Base-by-base conservation (phyloP, 2,113 vertebrate species). In the Pseudopipra pipra region DNA sequence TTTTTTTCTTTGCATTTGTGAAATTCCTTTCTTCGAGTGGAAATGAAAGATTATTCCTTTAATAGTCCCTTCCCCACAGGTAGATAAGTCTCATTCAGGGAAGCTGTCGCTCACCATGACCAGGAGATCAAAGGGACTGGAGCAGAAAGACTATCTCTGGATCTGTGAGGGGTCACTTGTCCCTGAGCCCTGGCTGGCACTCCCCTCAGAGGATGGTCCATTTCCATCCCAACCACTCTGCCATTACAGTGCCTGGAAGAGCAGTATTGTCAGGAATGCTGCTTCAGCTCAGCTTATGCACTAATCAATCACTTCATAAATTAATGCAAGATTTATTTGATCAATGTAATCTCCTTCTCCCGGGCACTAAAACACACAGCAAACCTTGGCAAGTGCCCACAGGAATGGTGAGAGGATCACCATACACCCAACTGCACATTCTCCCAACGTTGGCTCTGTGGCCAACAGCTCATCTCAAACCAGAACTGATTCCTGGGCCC, bases 1-100 rank as follows among this genome's bases (percentile, higher is more conserved):
- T 74, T 77, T 91, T 91, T 94, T 59, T 75, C 62, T 89, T 75
- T 55, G 44, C 87, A 90, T 87, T 95, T 86, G 93, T 95, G 94
- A 90, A 96, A 97, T 97, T 93, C 95, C 87, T 96, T 96, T 93
- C 95, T 96, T 82, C 43, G 79, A 80, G 52, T 95, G 94, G 25
- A 83, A 91, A 87, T 85, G 94, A 96, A 96, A 96, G 95, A 84
- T 89, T 91, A 88, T 76, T 95, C 72, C 90, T 91, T 76, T 54
- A 89, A 85, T 25, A 88, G 74, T 54, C 72, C 79, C 71, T 77
- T 95, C 49, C 67, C 63, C 59, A 77, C 67, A 93, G 89, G 77
- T 87, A 91, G 91, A 94, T 79, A 89, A 94, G 70, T 76, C 87
- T 87, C 70, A 15, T 66, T 79, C 2, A 3, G 70, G 93, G 89